Evolutionary conservation across 2,888 invertebrate genomes (phyloP).

Genomic region (Drosophila paramelanica): DNA sequence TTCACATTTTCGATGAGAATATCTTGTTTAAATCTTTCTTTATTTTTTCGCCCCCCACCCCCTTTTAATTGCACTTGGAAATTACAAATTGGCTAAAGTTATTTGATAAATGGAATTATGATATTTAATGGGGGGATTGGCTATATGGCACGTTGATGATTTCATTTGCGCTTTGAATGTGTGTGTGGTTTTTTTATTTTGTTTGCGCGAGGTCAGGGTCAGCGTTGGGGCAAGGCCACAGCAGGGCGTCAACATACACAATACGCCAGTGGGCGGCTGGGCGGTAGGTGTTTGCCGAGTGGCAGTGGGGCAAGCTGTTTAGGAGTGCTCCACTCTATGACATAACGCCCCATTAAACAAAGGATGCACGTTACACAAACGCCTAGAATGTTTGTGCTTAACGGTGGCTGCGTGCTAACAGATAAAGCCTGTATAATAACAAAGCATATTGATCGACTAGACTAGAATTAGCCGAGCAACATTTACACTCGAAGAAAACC

Average conservation of each 20-base stretch:
- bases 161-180: constrained; percentile 29
- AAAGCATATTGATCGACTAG: no score
- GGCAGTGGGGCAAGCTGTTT: background rate
- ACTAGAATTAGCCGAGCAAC: no score
- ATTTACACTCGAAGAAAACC: no score
- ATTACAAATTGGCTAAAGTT: constrained; percentile 28
- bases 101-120: constrained; percentile 18
- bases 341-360: constrained; percentile 10
- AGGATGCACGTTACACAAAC: background rate
- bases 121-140: constrained; percentile 17
- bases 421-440: no score
- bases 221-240: constrained; percentile 20
- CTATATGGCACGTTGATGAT: constrained; percentile 27
- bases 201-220: constrained; percentile 33
- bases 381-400: background rate
- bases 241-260: constrained; percentile 17
- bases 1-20: constrained; percentile 12
- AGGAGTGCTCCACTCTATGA: constrained; percentile 2
- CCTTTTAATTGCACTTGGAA: constrained; percentile 8
- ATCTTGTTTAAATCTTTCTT: background rate
- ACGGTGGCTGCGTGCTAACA: no score
- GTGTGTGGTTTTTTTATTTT: no score
- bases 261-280: background rate
- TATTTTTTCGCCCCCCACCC: no score
- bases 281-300: background rate